phyloP scores from a whole-genome alignment of 1,140 invertebrate genomes.

The Drosophila pseudoobscura region DNA sequence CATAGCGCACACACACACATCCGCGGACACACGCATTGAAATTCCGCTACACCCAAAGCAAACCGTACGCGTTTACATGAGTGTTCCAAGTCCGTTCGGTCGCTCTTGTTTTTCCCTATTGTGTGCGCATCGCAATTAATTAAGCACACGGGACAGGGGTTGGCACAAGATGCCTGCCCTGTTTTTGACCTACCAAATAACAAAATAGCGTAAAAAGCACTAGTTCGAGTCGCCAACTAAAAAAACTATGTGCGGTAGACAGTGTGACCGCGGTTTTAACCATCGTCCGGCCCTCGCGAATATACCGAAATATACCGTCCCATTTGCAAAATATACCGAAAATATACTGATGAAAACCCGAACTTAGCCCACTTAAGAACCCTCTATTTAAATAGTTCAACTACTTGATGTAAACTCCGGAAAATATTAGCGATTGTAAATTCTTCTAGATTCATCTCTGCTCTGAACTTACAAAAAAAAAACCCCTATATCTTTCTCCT shows the following conservation, averaged over 20 bases:
- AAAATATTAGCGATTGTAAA: too few species aligned
- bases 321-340: not conserved
- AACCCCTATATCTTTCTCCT: too few species aligned
- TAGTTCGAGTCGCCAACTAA: conserved; percentile 62
- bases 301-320: not conserved
- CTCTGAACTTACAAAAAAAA: too few species aligned
- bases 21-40: conserved; percentile 25
- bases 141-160: not conserved
- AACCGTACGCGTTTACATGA: conserved; percentile 46
- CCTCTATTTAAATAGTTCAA: too few species aligned
- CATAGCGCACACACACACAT: conserved; percentile 11
- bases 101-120: conserved; percentile 18
- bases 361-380: too few species aligned
- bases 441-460: too few species aligned
- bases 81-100: conserved; percentile 56
- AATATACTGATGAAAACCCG: not conserved
- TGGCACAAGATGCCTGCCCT: not conserved
- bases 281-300: not conserved
- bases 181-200: conserved; percentile 65
- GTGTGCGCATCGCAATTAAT: conserved; percentile 7
- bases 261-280: conserved; percentile 3
- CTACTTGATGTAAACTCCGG: too few species aligned
- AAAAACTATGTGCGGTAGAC: conserved; percentile 42
- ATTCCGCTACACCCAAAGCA: conserved; percentile 63
- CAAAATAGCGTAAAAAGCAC: conserved; percentile 73